Evolutionary conservation across 2,797 vertebrate genomes (phyloP), one percentile per base, ranked within the genome.

Genomic region (Pseudocheirus occidentalis): DNA sequence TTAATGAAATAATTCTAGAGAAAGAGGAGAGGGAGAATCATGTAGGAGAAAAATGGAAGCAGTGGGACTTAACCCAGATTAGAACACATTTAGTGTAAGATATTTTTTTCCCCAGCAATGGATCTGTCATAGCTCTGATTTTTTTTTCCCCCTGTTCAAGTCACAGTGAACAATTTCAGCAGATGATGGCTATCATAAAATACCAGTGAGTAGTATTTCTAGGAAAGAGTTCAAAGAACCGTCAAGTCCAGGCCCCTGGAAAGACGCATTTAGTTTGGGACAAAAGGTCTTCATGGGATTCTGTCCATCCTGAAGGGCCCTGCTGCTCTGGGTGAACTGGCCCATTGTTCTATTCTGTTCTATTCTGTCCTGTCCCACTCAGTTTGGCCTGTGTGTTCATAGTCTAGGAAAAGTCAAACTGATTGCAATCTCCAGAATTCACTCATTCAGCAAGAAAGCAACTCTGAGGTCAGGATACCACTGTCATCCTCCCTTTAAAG

Each of bases 191-290:
- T 95, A 92, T 94, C 59, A 62, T 55, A 93, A 94, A 96, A 7
- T 0, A 0, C 5, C 46, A 6, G 16, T 95, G 93, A 90, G 27
- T 18, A 55, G 14, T 0, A 0, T 90, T 96, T 95, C 0, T 1
- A 91, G 92, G 92, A 96, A 87, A 62, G 40, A 96, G 56, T 5
- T 31, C 1, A 55, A 97, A 95, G 97, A 98, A 94, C 91, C 5
- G 11, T 40, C 50, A 91, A 10, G 58, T 52, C 57, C 73, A 93
- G 95, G 92, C 27, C 40, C 59, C 0, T 0, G 92, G 93, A 3
- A 0, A 0, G 0, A 97, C 95, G 21, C 55, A 62, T 55, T 94
- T 93, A 93, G 50, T 93, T 31, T 0, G 5, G n/a, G 81, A 96
- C 59, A 94, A 93, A 94, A 5, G 57, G 0, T 89, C 94, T 96